These are phyloP conservation scores for Grapholita molesta DNA, from an alignment of 1,140 invertebrate genomes.

Conservation along the genomic window DNA sequence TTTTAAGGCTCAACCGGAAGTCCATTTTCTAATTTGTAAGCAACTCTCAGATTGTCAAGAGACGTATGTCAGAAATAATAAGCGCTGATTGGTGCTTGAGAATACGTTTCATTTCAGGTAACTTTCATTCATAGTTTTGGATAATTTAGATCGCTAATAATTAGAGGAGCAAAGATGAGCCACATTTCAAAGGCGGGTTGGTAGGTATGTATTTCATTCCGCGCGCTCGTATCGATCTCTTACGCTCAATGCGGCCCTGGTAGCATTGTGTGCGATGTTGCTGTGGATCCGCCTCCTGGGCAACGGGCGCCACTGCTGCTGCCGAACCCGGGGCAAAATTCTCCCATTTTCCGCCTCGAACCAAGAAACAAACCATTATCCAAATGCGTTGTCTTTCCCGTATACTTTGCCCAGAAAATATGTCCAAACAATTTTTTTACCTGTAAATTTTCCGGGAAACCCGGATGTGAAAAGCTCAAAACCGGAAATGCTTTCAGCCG, in stretches of 20 bases:
- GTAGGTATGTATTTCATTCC: conserved; percentile 34
- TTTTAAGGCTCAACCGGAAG: no score
- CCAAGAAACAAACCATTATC: not conserved
- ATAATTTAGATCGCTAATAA: no score
- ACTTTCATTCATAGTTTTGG: no score
- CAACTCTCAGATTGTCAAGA: no score
- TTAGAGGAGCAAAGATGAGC: no score
- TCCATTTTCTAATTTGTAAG: no score
- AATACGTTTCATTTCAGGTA: no score
- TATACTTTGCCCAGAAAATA: not conserved
- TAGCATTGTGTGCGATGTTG: conserved; percentile 29
- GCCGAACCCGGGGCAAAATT: not conserved
- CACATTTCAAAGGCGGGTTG: not conserved
- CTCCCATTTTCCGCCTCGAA: not conserved
- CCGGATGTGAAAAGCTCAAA: conserved; percentile 31
- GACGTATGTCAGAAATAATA: no score
- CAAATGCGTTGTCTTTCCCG: not conserved
- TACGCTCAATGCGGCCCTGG: conserved; percentile 28
- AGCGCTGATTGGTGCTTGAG: no score
- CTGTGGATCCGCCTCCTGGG: conserved; percentile 33
- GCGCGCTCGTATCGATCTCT: conserved; percentile 14
- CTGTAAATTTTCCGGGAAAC: conserved; percentile 18
- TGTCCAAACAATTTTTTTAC: not conserved
- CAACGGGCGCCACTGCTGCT: conserved; percentile 1
- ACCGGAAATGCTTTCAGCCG: conserved; percentile 42